Percentiles rank a stretch among this genome's conserved stretches.
These are phyloP conservation scores for Rhogogaster chlorosoma DNA, from an alignment of 2,888 invertebrate genomes.

Conservation along the genomic window DNA sequence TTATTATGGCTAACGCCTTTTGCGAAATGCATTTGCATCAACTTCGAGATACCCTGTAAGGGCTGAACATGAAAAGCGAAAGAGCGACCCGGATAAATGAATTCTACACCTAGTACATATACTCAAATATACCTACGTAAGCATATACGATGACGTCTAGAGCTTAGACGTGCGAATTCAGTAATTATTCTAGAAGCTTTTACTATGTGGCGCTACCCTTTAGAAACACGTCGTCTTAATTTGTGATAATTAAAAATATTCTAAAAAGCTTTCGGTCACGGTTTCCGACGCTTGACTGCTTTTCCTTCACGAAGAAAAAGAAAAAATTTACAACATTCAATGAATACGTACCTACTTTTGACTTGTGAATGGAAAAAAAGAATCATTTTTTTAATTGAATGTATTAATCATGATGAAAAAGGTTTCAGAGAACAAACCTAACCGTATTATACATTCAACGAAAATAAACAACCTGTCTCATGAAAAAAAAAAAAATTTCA, in stretches of 20 bases:
- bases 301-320: not conserved
- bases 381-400: not conserved
- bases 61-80: not conserved
- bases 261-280: not conserved
- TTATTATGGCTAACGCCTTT: not conserved
- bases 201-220: not conserved
- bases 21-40: slow-evolving; percentile 14
- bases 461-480: not conserved
- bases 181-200: not conserved
- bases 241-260: not conserved
- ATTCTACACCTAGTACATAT: not conserved
- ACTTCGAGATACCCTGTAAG: not conserved
- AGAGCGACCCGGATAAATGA: not conserved
- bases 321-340: not conserved
- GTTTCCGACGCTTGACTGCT: not conserved
- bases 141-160: not conserved
- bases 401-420: not conserved
- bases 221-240: not conserved
- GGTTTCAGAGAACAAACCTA: not conserved
- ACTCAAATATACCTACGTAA: not conserved
- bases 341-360: not conserved
- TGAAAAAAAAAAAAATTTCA: not conserved
- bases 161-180: not conserved
- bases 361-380: not conserved
- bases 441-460: not conserved